These are phyloP conservation scores for Mylabris phalerata DNA, from an alignment of 1,140 invertebrate genomes.

Conservation along the genomic window DNA sequence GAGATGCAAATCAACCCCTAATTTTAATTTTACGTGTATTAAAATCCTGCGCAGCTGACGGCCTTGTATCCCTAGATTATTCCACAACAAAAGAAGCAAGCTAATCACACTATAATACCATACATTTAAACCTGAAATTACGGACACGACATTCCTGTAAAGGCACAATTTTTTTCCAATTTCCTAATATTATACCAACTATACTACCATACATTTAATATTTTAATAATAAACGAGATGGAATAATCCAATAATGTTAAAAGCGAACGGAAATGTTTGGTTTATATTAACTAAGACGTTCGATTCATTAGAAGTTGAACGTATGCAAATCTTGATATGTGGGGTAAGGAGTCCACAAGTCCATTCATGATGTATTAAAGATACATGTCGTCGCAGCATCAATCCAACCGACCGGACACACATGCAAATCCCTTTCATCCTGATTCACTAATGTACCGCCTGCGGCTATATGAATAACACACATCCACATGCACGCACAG, in stretches of 20 bases:
- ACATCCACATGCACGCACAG: too few species aligned
- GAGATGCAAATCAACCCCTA: slow-evolving; percentile 52
- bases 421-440: slow-evolving; percentile 26
- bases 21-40: slow-evolving; percentile 56
- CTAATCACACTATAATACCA: slow-evolving; percentile 34
- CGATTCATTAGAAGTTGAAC: too few species aligned
- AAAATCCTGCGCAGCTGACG: slow-evolving; percentile 49
- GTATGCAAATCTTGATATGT: too few species aligned
- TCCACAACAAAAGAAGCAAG: slow-evolving; percentile 34
- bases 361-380: slow-evolving; percentile 23
- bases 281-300: too few species aligned
- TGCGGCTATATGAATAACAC: slow-evolving; percentile 22
- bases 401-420: slow-evolving; percentile 21
- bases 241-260: too few species aligned
- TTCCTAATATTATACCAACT: too few species aligned
- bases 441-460: slow-evolving; percentile 28
- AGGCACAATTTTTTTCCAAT: too few species aligned
- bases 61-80: slow-evolving; percentile 32
- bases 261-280: too few species aligned
- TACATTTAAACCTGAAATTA: slow-evolving; percentile 29
- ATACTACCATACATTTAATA: too few species aligned
- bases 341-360: slow-evolving; percentile 9
- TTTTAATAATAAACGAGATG: too few species aligned
- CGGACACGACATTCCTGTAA: slow-evolving; percentile 1
- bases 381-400: slow-evolving; percentile 8